These are phyloP conservation scores for Paedocypris micromegethes DNA, from an alignment of 2,797 vertebrate species.

Conservation along the genomic window DNA sequence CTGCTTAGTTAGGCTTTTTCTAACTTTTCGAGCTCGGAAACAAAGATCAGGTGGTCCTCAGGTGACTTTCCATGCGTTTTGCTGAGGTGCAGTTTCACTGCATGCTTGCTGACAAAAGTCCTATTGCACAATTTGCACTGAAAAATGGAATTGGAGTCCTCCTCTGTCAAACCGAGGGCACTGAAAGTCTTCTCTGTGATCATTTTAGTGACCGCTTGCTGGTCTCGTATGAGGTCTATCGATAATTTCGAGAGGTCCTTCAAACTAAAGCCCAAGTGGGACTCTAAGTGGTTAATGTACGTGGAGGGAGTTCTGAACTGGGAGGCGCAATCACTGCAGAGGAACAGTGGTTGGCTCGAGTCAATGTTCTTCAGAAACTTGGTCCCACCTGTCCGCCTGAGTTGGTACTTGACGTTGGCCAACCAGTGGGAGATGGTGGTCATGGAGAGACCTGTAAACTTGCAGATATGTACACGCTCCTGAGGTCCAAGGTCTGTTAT, in stretches of 20 bases:
- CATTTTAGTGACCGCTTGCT: slow-evolving; percentile 85
- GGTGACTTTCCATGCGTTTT: slow-evolving; percentile 98
- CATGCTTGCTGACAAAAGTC: slow-evolving; percentile 97
- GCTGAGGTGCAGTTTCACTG: slow-evolving; percentile 98
- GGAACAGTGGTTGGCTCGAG: slow-evolving; percentile 95
- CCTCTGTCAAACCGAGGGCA: slow-evolving; percentile 80
- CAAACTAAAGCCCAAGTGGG: slow-evolving; percentile 93
- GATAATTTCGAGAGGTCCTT: slow-evolving; percentile 97
- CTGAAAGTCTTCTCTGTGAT: slow-evolving; percentile 81
- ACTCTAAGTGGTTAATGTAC: slow-evolving; percentile 95
- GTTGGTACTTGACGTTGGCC: slow-evolving; percentile 99
- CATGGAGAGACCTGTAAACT: slow-evolving; percentile 99
- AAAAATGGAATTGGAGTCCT: slow-evolving; percentile 85
- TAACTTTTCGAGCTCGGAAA: slow-evolving; percentile 94
- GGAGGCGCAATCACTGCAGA: slow-evolving; percentile 98
- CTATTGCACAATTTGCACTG: slow-evolving; percentile 98
- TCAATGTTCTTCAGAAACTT: slow-evolving; percentile 99
- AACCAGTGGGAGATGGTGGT: slow-evolving; percentile 99
- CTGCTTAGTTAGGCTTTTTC: slow-evolving; percentile 81
- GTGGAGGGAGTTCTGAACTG: slow-evolving; percentile 97
- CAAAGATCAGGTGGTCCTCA: slow-evolving; percentile 96
- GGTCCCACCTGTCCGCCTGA: slow-evolving; percentile 96
- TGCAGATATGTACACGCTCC: slow-evolving; percentile 97
- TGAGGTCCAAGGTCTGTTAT: slow-evolving; percentile 93
- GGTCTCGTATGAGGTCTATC: slow-evolving; percentile 87